A percentile compares a stretch with the other conserved stretches of the same genome.
Conservation (phyloP, 2,797 vertebrate genomes). For the Micropoecilia bifurca region DNA sequence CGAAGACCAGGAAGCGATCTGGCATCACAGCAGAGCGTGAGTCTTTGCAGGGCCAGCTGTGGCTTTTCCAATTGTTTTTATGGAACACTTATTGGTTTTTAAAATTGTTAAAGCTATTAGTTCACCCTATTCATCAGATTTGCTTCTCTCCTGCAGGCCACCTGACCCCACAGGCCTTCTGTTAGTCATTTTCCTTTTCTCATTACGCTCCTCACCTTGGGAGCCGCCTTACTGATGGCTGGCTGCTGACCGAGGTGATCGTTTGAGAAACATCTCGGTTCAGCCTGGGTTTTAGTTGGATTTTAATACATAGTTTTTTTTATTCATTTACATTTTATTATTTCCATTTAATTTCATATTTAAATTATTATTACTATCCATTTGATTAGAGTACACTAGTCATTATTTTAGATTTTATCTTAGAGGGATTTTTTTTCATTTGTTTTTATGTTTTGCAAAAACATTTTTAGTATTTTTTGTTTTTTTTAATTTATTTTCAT, state of each 20-base stretch:
- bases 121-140: not conserved
- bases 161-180: not conserved
- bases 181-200: too few relatives aligned
- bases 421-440: not conserved
- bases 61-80: not conserved
- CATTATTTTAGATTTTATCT: not conserved
- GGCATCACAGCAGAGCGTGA: not conserved
- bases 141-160: not conserved
- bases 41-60: not conserved
- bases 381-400: not conserved
- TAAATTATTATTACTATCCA: not conserved
- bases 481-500: not conserved
- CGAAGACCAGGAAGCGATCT: not conserved
- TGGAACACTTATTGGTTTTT: not conserved
- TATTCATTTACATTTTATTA: not conserved
- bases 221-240: not conserved
- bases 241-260: not conserved
- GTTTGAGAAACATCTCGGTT: not conserved
- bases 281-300: not conserved
- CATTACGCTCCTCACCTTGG: not conserved
- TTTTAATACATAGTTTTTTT: not conserved
- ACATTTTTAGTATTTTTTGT: not conserved
- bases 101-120: not conserved
- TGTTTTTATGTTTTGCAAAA: not conserved
- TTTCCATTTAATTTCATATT: not conserved